phyloP scores from a whole-genome alignment of 2,888 invertebrate species.

The Amiota communis region DNA sequence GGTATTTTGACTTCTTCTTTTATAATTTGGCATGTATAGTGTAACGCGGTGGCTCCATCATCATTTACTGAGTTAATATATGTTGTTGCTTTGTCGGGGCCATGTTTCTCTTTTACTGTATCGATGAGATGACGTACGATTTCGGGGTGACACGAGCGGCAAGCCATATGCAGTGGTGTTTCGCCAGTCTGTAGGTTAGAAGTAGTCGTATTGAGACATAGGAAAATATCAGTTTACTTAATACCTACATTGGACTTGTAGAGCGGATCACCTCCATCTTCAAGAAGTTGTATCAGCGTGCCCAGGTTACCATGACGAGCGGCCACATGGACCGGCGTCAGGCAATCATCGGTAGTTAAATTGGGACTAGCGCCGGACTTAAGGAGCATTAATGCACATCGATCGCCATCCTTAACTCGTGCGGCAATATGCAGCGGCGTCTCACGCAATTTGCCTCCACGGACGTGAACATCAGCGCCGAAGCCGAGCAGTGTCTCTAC shows the following conservation, averaged over 20 bases:
- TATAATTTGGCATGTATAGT: constrained; percentile 93
- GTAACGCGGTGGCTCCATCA: constrained; percentile 94
- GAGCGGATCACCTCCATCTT: constrained; percentile 95
- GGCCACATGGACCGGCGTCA: constrained; percentile 97
- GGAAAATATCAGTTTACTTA: not conserved
- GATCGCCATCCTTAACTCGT: constrained; percentile 90
- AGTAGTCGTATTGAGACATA: not conserved
- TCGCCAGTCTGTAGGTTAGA: constrained; percentile 83
- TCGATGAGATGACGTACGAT: constrained; percentile 90
- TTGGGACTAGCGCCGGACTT: constrained; percentile 99
- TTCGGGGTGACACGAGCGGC: constrained; percentile 87
- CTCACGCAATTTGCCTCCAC: constrained; percentile 90
- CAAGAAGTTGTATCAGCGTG: constrained; percentile 88
- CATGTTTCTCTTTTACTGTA: constrained; percentile 84
- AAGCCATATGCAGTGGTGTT: constrained; percentile 96
- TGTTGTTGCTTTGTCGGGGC: constrained; percentile 84
- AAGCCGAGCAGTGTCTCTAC: constrained; percentile 96
- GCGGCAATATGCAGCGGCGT: constrained; percentile 99
- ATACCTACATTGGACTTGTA: constrained; percentile 87
- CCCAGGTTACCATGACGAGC: constrained; percentile 92
- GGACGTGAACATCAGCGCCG: constrained; percentile 97
- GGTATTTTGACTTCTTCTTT: constrained; percentile 85
- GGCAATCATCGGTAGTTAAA: constrained; percentile 94
- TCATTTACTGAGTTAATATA: constrained; percentile 92
- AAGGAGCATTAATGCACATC: constrained; percentile 96